Conservation (phyloP, 1,140 invertebrate genomes). For the Gerris buenoi region DNA sequence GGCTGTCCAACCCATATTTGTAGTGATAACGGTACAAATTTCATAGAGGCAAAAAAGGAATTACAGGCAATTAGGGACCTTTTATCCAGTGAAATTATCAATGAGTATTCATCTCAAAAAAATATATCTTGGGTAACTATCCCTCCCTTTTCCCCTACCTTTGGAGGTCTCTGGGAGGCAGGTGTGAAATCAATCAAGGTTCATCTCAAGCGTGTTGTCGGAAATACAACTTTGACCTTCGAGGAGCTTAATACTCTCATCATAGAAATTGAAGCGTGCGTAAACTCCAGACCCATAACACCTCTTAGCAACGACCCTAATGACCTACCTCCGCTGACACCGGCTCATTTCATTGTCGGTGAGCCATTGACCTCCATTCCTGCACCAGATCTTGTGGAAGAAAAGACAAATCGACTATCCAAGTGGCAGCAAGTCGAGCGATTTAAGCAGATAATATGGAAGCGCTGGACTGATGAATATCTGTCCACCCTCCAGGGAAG, state of each 20-base stretch:
- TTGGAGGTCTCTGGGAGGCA: conserved; percentile 27
- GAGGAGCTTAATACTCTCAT: conserved; percentile 26
- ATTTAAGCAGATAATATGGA: conserved; percentile 19
- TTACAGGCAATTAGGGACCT: not conserved
- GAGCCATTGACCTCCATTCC: conserved; percentile 24
- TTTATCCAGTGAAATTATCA: not conserved
- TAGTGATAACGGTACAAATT: conserved; percentile 15
- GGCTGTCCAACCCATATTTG: conserved; percentile 8
- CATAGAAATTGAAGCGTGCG: conserved; percentile 21
- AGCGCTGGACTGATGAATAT: not conserved
- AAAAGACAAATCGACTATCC: conserved; percentile 15
- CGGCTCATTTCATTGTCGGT: conserved; percentile 25
- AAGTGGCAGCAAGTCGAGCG: conserved; percentile 19
- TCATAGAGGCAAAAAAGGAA: conserved; percentile 12
- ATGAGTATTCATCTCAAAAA: not conserved
- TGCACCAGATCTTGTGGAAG: conserved; percentile 14
- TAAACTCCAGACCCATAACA: conserved; percentile 18
- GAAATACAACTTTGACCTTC: conserved; percentile 18
- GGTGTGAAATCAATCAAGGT: conserved; percentile 22
- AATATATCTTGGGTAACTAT: conserved; percentile 6
- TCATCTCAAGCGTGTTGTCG: conserved; percentile 18
- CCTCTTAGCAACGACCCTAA: conserved; percentile 21
- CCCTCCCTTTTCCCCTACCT: conserved; percentile 9
- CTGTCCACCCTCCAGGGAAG: conserved; percentile 24
- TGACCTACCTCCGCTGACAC: conserved; percentile 21